A percentile compares a stretch with the other conserved stretches of the same genome.
Evolutionary conservation across 2,888 invertebrate species (phyloP).

Genomic region (Trichogramma dendrolimi): DNA sequence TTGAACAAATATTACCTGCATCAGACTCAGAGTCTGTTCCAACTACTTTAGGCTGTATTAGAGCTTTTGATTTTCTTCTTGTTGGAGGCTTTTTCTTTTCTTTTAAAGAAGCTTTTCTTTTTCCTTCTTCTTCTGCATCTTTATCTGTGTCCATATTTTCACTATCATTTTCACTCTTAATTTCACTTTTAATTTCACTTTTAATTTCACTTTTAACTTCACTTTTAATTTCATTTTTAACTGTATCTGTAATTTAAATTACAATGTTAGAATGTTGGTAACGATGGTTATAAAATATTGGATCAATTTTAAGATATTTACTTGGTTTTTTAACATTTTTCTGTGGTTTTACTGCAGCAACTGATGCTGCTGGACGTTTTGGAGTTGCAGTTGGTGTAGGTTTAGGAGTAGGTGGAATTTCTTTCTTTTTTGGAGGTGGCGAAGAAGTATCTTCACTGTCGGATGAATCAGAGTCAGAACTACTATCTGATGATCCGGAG

Average conservation of each 20-base stretch:
- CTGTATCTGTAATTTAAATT: neutral
- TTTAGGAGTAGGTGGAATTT: slow-evolving; percentile 37
- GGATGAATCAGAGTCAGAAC: slow-evolving; percentile 69
- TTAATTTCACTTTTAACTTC: slow-evolving; percentile 51
- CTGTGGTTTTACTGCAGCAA: slow-evolving; percentile 46
- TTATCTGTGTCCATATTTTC: slow-evolving; percentile 49
- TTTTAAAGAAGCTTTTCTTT: slow-evolving; percentile 38
- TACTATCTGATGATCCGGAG: slow-evolving; percentile 59
- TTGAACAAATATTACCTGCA: slow-evolving; percentile 47
- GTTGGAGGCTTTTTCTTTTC: slow-evolving; percentile 45
- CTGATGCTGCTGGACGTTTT: slow-evolving; percentile 44
- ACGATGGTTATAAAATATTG: neutral
- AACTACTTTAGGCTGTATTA: slow-evolving; percentile 51
- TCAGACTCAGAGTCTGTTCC: slow-evolving; percentile 68
- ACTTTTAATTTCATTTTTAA: slow-evolving; percentile 34
- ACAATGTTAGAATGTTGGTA: neutral
- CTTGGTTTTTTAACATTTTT: slow-evolving; percentile 46
- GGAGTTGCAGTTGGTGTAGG: slow-evolving; percentile 32
- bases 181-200: slow-evolving; percentile 46
- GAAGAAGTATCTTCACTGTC: slow-evolving; percentile 54
- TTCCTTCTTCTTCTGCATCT: slow-evolving; percentile 40
- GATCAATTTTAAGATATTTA: slow-evolving; percentile 23
- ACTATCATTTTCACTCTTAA: slow-evolving; percentile 48
- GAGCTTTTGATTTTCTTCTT: slow-evolving; percentile 46
- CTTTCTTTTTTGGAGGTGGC: slow-evolving; percentile 46